A percentile compares a stretch with the other conserved stretches of the same genome.
phyloP scores from a whole-genome alignment of 2,888 invertebrate species.

The Rotaria socialis region DNA sequence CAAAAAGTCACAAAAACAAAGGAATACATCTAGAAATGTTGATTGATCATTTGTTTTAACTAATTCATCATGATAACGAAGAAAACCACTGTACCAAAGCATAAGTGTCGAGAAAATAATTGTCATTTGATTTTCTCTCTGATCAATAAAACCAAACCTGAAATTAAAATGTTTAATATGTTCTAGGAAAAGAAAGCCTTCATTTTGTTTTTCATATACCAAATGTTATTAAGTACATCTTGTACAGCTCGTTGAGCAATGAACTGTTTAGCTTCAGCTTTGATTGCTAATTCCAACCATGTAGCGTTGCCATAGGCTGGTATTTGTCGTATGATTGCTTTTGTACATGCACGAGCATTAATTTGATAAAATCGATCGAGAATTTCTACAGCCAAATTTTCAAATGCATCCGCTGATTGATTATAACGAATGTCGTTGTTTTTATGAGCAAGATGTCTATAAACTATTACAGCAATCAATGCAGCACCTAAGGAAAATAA shows the following conservation, averaged over 20 bases:
- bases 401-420: conserved; percentile 47
- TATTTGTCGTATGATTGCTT: conserved; percentile 54
- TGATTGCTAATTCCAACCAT: conserved; percentile 54
- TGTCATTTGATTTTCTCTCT: background rate
- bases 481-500: background rate
- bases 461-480: background rate
- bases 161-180: background rate
- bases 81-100: background rate
- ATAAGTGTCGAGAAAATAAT: background rate
- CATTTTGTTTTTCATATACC: conserved; percentile 54
- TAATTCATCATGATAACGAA: background rate
- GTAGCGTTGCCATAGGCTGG: conserved; percentile 55
- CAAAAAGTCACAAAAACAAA: background rate
- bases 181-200: too few species aligned
- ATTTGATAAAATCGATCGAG: conserved; percentile 55
- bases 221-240: conserved; percentile 56
- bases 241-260: conserved; percentile 59
- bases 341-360: conserved; percentile 54
- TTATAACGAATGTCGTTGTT: conserved; percentile 51
- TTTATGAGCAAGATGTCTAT: conserved; percentile 7
- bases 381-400: conserved; percentile 54
- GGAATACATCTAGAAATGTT: background rate
- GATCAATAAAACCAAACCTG: conserved; percentile 19
- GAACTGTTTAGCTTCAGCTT: conserved; percentile 58
- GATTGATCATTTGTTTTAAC: background rate